phyloP scores from a whole-genome alignment of 2,797 vertebrate species.

The Siniperca obscura region DNA sequence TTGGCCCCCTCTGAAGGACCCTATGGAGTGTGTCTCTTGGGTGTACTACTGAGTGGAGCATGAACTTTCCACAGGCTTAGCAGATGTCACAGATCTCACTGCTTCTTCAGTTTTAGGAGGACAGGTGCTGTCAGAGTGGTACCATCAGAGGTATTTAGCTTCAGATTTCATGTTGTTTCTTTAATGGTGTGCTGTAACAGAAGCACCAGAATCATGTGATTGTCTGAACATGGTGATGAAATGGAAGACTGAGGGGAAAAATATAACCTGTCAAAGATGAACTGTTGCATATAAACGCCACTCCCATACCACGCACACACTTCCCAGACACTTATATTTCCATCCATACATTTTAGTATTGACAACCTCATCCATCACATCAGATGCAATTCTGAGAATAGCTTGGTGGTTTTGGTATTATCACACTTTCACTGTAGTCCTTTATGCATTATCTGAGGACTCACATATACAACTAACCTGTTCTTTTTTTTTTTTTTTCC shows the following conservation, averaged over 20 bases:
- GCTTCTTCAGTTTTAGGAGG: constrained; percentile 27
- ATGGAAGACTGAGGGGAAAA: constrained; percentile 17
- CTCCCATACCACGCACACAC: constrained; percentile 44
- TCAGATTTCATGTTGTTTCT: constrained; percentile 23
- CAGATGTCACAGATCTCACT: constrained; percentile 36
- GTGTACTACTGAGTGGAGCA: constrained; percentile 35
- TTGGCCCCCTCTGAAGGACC: constrained; percentile 11
- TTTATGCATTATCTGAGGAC: constrained; percentile 28
- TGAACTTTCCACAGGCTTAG: constrained; percentile 52
- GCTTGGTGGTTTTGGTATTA: constrained; percentile 35
- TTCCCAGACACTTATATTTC: constrained; percentile 48
- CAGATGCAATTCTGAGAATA: constrained; percentile 39
- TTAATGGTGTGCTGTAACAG: constrained; percentile 16
- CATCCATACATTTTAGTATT: constrained; percentile 50
- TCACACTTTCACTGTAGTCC: constrained; percentile 19
- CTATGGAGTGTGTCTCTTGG: constrained; percentile 40
- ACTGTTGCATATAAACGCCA: constrained; percentile 55
- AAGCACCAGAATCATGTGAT: constrained; percentile 1
- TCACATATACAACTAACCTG: background rate
- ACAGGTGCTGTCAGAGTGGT: constrained; percentile 37
- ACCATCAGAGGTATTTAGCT: constrained; percentile 57
- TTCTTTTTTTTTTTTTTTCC: background rate
- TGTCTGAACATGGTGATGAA: constrained; percentile 36
- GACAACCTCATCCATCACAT: constrained; percentile 71
- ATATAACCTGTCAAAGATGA: constrained; percentile 64